These are phyloP conservation scores for Branchellion lobata DNA, from an alignment of 2,888 invertebrate genomes.

Conservation along the genomic window DNA sequence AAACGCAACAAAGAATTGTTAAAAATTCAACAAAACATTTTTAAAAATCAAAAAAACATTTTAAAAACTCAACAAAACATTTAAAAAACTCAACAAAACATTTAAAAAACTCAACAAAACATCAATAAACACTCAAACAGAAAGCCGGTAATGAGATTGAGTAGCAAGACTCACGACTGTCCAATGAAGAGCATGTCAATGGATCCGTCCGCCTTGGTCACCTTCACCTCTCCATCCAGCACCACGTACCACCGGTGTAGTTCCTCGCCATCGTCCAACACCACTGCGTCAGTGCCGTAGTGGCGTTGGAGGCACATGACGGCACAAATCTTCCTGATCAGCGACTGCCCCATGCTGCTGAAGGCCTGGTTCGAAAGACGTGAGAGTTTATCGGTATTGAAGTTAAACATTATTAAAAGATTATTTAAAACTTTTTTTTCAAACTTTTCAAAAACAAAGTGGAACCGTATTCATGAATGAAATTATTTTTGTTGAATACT, in stretches of 20 bases:
- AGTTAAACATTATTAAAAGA: background rate
- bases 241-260: constrained; percentile 28
- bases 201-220: constrained; percentile 29
- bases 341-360: constrained; percentile 28
- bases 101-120: too few species aligned
- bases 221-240: constrained; percentile 31
- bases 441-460: background rate
- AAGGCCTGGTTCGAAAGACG: constrained; percentile 9
- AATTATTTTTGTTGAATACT: too few species aligned
- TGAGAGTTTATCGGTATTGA: background rate
- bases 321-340: constrained; percentile 12
- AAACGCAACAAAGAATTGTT: too few species aligned
- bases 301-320: constrained; percentile 2
- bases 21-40: too few species aligned
- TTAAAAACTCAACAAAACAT: too few species aligned
- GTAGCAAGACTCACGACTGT: constrained; percentile 37
- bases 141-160: too few species aligned
- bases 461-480: background rate
- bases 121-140: too few species aligned
- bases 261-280: constrained; percentile 14
- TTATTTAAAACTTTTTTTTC: too few species aligned
- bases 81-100: too few species aligned
- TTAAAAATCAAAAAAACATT: too few species aligned
- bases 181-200: constrained; percentile 17
- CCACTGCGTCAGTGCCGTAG: background rate